Evolutionary conservation across 2,888 invertebrate genomes (phyloP).

Genomic region (Hoplodrina ambigua): DNA sequence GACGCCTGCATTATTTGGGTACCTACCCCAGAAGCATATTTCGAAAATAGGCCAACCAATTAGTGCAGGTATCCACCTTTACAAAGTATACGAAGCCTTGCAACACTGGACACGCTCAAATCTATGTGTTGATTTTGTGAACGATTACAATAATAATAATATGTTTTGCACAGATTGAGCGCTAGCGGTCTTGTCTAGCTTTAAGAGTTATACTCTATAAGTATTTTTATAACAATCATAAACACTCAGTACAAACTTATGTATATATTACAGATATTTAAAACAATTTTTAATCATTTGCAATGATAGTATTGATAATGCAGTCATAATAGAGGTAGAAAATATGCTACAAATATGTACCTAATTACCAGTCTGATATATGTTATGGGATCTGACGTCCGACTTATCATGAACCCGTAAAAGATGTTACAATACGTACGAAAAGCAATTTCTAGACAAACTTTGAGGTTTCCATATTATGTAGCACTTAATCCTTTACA

Average conservation of each 20-base stretch:
- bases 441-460: conserved; percentile 6
- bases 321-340: conserved; percentile 59
- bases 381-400: conserved; percentile 10
- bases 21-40: not conserved
- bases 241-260: conserved; percentile 61
- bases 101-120: conserved; percentile 36
- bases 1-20: conserved; percentile 5
- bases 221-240: conserved; percentile 53
- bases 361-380: conserved; percentile 43
- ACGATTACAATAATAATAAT: conserved; percentile 20
- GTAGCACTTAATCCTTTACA: conserved; percentile 36
- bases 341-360: conserved; percentile 57
- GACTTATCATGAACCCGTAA: conserved; percentile 15
- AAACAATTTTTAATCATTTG: conserved; percentile 54
- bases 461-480: conserved; percentile 25
- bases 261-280: conserved; percentile 42
- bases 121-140: conserved; percentile 24
- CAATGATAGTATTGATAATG: conserved; percentile 51
- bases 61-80: conserved; percentile 12
- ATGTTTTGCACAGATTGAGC: conserved; percentile 34
- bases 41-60: not conserved
- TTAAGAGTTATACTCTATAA: conserved; percentile 51
- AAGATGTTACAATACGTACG: conserved; percentile 11
- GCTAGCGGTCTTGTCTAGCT: conserved; percentile 28
- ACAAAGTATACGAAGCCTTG: conserved; percentile 37